Evolutionary conservation across 2,888 invertebrate genomes (phyloP).

Genomic region (Aromia moschata): DNA sequence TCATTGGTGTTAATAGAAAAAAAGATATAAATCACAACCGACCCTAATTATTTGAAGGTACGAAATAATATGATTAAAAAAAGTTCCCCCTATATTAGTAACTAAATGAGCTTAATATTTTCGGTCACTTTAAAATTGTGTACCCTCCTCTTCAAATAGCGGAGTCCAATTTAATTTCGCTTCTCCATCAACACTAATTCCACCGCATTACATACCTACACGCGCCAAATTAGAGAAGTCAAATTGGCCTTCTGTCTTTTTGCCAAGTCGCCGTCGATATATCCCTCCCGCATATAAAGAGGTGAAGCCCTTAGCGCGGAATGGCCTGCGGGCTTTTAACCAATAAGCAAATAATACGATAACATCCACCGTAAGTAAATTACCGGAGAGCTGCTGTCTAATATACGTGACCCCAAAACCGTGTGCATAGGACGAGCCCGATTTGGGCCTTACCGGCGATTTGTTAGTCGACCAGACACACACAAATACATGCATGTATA

Average conservation of each 20-base stretch:
- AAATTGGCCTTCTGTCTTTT: neutral
- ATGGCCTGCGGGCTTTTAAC: conserved; percentile 12
- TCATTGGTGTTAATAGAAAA: too few relatives aligned
- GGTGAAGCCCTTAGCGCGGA: neutral
- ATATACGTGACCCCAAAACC: conserved; percentile 20
- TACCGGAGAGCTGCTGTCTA: conserved; percentile 5
- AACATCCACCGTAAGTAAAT: conserved; percentile 18
- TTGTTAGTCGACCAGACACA: conserved; percentile 3
- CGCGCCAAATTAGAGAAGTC: neutral
- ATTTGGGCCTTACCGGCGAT: conserved; percentile 9
- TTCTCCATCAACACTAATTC: too few relatives aligned
- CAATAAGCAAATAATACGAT: conserved; percentile 19
- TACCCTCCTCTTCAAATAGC: too few relatives aligned
- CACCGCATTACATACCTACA: too few relatives aligned
- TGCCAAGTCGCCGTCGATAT: neutral
- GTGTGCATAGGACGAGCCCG: conserved; percentile 16
- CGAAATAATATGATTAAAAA: too few relatives aligned
- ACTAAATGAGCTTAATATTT: too few relatives aligned
- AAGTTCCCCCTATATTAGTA: too few relatives aligned
- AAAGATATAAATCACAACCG: too few relatives aligned
- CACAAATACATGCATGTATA: too few relatives aligned
- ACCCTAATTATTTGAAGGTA: too few relatives aligned
- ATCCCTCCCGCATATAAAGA: neutral
- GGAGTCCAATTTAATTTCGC: too few relatives aligned
- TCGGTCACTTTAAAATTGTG: too few relatives aligned